Conservation (phyloP, 2,888 invertebrate genomes). For the Liopterus haemorrhoidalis region DNA sequence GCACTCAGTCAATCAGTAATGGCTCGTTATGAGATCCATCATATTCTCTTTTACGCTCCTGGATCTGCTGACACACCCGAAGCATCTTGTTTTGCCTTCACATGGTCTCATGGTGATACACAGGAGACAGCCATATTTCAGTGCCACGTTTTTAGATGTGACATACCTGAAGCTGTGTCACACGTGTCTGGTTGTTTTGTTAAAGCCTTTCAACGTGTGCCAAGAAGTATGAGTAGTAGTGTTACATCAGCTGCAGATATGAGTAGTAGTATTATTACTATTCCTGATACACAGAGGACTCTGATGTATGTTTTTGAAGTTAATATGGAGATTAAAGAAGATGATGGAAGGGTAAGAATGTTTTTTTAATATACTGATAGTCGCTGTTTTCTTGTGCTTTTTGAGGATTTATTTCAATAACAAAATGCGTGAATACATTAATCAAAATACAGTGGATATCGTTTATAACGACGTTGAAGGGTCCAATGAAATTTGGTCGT, state of each 20-base stretch:
- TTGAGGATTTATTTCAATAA: too few relatives aligned
- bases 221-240: constrained; percentile 75
- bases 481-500: too few relatives aligned
- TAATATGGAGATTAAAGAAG: constrained; percentile 88
- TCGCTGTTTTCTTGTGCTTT: too few relatives aligned
- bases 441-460: too few relatives aligned
- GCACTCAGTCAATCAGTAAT: constrained; percentile 75
- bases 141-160: constrained; percentile 96
- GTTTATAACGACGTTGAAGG: too few relatives aligned
- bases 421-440: too few relatives aligned
- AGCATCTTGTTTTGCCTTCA: constrained; percentile 95
- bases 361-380: too few relatives aligned
- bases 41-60: constrained; percentile 91
- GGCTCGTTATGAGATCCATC: constrained; percentile 83
- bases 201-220: constrained; percentile 86
- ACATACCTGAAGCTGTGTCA: constrained; percentile 85
- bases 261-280: constrained; percentile 57
- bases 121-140: constrained; percentile 86
- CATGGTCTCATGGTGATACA: constrained; percentile 90
- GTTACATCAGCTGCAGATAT: constrained; percentile 52
- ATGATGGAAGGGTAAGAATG: constrained; percentile 68
- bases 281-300: constrained; percentile 55
- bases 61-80: constrained; percentile 78
- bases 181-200: constrained; percentile 82
- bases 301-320: constrained; percentile 83